Evolutionary conservation across 2,113 vertebrate species (phyloP).

Genomic region (Rissa tridactyla): DNA sequence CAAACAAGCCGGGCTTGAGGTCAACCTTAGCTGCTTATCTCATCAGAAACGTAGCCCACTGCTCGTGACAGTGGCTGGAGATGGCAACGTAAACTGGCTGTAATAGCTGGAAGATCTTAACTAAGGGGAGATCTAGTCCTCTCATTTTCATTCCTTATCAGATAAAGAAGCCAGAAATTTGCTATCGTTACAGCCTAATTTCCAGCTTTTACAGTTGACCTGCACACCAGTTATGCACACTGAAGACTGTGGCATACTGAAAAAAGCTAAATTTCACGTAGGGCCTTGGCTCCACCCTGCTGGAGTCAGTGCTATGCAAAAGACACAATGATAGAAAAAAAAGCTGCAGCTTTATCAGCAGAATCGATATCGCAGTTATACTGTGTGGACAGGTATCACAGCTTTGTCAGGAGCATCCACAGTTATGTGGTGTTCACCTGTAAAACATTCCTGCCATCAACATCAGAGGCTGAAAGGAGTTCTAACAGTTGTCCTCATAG

Average conservation of each 20-base stretch:
- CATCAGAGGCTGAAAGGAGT: not conserved
- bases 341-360: not conserved
- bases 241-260: not conserved
- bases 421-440: not conserved
- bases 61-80: not conserved
- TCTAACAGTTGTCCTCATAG: not conserved
- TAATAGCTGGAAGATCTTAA: not conserved
- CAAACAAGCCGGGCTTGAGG: not conserved
- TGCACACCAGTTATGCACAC: fast-evolving
- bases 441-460: not conserved
- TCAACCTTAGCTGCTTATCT: not conserved
- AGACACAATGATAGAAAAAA: not conserved
- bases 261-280: not conserved
- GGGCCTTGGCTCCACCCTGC: not conserved
- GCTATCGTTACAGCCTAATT: not conserved
- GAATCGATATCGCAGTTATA: not conserved
- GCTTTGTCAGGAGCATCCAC: not conserved
- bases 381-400: not conserved
- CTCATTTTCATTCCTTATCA: not conserved
- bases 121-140: not conserved
- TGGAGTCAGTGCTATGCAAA: not conserved
- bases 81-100: not conserved
- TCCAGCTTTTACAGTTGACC: not conserved
- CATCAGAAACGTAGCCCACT: not conserved
- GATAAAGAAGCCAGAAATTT: not conserved